Base-by-base conservation (phyloP, 1,140 invertebrate species). In the Drosophila ohnishii region DNA sequence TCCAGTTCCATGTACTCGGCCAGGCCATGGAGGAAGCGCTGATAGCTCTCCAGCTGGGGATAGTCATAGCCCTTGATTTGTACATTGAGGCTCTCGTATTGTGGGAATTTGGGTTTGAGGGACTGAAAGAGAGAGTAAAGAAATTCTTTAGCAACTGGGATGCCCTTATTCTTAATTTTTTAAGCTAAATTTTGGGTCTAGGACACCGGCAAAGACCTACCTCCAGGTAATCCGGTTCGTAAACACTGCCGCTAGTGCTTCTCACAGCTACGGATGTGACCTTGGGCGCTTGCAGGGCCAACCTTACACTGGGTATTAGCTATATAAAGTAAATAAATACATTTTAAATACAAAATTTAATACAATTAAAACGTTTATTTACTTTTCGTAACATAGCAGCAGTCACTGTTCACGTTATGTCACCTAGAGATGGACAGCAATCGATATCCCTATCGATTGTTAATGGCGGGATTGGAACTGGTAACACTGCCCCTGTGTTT, bases 61-160 rank as follows among this genome's bases (percentile, higher is more conserved):
- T 94, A 98, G 90, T 97, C 95, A 86, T 97, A 97, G 5, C 96
- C 95, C 82, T 94, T 96, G 28, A 98, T 92, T 92, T 96, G 95
- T 37, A 98, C 92, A 92, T 97, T 96, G 16, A 98, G 80, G 22
- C 92, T 92, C 40, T 95, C 94, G 92, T 96, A 95, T n/a, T 95
- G 89, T 25, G 96, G 96, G 67, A 94, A 93, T 86, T 95, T 94
- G 1, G 94, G 93, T 90, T 95, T 94, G 80, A 94, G 92, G 48
- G 92, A 91, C 95, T 96, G 85, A 1, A 77, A 69, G 92, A 92
- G 7, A 35, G 9, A 35, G 35, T 3, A 9, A 35, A 67, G 37
- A 7, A 5, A 22, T 22, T 22, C 22, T 22, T 22, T 22, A 22
- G 22, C 22, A 22, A 22, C 22, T 22, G 22, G 22, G 22, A 22